Evolutionary conservation across 1,140 invertebrate species (phyloP), one percentile per base, ranked within the genome.

Genomic region (Delia radicum): DNA sequence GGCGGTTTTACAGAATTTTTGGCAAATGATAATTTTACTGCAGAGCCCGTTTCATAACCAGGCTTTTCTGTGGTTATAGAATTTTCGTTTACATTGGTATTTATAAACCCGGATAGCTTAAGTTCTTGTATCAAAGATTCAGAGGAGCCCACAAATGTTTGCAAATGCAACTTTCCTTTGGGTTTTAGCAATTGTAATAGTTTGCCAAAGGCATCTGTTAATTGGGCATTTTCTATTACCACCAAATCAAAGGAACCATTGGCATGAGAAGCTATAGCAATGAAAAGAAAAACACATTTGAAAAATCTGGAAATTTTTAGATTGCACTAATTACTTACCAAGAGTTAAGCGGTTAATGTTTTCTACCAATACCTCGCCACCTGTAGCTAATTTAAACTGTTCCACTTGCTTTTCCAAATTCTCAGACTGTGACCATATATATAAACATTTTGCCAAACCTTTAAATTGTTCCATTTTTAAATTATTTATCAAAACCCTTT

Each of bases 61-160:
- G 92, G 91, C 87, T 93, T 93, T 69, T 89, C 86, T 37, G 88
- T 89, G 24, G 87, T 79, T 73, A 91, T 80, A 82, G 87, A 85
- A 62, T 82, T 85, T 21, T 83, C 73, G 67, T 82, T 79, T 75
- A 84, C 86, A 24, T 77, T 78, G 6, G 90, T 84, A 80, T 91
- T 88, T 42, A 90, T 82, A 80, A 92, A 92, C 12, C 92, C 92
- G 81, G 87, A 90, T 0, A 92, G 80, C 81, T 91, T 93, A 13
- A 93, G 83, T 42, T 85, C 82, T 48, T 89, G 89, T 10, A 88
- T 77, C 27, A 87, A 79, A 74, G 85, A 81, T 24, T 78, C 74
- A 28, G 78, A 77, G 4, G 87, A 80, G 31, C 87, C 87, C 75
- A 80, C 81, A 67, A 79, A 85, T 72, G 87, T 82, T 75, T 85